phyloP scores from a whole-genome alignment of 2,113 vertebrate genomes.

The Actinemys pallida region DNA sequence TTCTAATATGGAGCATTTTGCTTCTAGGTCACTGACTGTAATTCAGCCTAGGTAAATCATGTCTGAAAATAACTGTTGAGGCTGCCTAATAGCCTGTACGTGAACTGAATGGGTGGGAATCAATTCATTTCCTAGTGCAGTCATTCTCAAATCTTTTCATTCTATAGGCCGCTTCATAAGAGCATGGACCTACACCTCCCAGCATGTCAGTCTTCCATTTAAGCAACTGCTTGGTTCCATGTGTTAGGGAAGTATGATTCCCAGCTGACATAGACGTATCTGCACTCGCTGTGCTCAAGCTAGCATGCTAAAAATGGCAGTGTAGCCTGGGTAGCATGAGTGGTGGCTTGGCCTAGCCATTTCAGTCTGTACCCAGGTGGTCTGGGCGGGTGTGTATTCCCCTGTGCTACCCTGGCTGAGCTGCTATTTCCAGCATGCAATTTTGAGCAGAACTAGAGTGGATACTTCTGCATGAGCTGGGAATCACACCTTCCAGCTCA shows the following conservation, averaged over 20 bases:
- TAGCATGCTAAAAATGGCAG: background rate
- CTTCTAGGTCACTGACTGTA: background rate
- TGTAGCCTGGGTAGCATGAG: background rate
- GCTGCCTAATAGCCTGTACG: background rate
- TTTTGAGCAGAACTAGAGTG: background rate
- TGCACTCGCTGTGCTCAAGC: background rate
- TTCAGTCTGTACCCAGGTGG: background rate
- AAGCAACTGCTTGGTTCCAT: background rate
- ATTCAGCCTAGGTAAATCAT: background rate
- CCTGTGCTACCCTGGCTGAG: background rate
- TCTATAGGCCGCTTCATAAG: background rate
- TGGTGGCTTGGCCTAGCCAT: background rate
- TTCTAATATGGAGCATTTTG: background rate
- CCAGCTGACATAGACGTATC: background rate
- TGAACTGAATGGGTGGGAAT: background rate
- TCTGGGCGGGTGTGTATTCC: background rate
- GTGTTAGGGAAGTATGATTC: background rate
- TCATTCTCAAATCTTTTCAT: background rate
- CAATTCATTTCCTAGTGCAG: background rate
- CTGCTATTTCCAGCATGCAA: background rate
- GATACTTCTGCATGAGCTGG: background rate
- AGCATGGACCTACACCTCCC: background rate
- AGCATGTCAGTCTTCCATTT: background rate
- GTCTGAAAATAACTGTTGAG: background rate
- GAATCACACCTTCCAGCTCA: background rate